Evolutionary conservation across 2,113 vertebrate species (phyloP).

Genomic region (Gymnarchus niloticus): DNA sequence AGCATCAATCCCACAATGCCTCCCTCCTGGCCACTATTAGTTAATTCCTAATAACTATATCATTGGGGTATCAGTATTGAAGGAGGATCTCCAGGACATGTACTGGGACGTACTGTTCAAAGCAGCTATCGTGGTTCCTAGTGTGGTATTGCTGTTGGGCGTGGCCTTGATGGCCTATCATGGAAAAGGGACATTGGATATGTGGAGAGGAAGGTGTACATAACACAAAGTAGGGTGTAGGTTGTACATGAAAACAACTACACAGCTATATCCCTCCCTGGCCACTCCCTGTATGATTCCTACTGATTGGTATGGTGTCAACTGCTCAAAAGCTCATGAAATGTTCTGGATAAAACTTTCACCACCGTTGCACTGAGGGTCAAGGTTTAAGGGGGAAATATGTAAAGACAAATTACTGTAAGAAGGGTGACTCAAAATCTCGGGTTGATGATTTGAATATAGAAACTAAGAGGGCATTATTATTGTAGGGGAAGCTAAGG

Average conservation of each 20-base stretch:
- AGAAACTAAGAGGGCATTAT: too few species aligned
- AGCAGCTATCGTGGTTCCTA: background rate
- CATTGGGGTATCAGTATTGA: background rate
- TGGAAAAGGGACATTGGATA: background rate
- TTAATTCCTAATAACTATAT: background rate
- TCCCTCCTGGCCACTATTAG: too few species aligned
- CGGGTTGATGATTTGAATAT: background rate
- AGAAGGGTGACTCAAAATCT: too few species aligned
- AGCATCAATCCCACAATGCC: too few species aligned
- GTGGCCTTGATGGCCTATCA: background rate
- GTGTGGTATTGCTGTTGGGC: background rate
- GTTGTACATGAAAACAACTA: background rate
- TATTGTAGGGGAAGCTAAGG: too few species aligned
- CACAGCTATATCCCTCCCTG: background rate
- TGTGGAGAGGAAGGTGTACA: constrained; percentile 11
- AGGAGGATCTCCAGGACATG: background rate
- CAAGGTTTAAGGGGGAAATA: background rate
- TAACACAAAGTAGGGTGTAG: background rate
- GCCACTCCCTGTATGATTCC: background rate
- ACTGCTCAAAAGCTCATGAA: too few species aligned
- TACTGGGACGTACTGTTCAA: constrained; percentile 1
- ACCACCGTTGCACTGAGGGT: background rate
- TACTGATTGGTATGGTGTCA: background rate
- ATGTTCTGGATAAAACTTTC: background rate
- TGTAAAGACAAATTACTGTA: constrained; percentile 1